Base-by-base conservation (phyloP, 2,888 invertebrate genomes). In the Oxytorus armatus region DNA sequence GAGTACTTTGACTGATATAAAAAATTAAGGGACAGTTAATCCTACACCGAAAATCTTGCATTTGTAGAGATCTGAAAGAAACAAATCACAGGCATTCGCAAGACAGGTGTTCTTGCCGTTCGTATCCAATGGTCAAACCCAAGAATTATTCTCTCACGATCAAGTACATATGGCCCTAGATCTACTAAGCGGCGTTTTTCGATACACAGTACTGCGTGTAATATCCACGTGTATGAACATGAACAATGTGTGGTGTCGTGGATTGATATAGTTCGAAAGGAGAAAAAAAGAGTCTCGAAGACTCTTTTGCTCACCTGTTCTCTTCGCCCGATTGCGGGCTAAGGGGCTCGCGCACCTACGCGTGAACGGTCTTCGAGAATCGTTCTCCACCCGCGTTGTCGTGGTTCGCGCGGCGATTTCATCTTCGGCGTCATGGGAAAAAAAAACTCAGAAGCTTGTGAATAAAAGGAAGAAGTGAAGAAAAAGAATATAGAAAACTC, bases 391-490 rank as follows among this genome's bases (percentile, higher is more conserved):
- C n/a, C n/a, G n/a, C 44, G 33, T 49, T 21, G 39, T 36, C 23
- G 47, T 29, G 42, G 33, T 78, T 78, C 51, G 66, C 68, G 55
- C 33, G 49, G 44, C 51, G 29, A 29, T 57, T 23, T 44, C n/a
- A n/a, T n/a, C 65, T 8, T 18, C 33, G 63, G 11, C 36, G 70
- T 80, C 81, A 81, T 81, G 81, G 81, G 78, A 81, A 80, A 73
- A 68, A 51, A 5, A 36, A 75, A 66, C 49, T 5, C 18, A 25
- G 18, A 51, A 53, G 42, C 69, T 29, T 47, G 51, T 69, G 44
- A 63, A 75, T 66, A 23, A 55, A 29, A 21, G n/a, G 11, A 16
- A 8, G 57, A 16, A 47, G 4, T 11, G 18, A 21, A 33, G 14
- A 57, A 36, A 51, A 61, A 29, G 66, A 65, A 11, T 42, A 47